These are phyloP conservation scores for Ormia ochracea DNA, from an alignment of 2,888 invertebrate species.

Conservation along the genomic window DNA sequence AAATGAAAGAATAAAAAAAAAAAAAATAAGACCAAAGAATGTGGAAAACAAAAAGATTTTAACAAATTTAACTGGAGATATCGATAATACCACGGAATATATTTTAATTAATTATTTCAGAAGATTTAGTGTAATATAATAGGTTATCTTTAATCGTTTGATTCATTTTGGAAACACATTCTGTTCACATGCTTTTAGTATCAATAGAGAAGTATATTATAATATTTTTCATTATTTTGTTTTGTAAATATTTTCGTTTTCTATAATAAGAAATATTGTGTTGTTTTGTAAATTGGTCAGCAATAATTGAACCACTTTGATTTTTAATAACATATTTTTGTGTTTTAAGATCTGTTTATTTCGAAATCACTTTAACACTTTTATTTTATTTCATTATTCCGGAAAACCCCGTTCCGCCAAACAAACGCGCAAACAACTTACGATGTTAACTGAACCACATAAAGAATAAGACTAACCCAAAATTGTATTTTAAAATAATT, in stretches of 20 bases:
- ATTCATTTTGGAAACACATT: not conserved
- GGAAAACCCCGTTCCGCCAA: not conserved
- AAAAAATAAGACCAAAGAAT: slow-evolving; percentile 19
- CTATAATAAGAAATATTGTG: slow-evolving; percentile 10
- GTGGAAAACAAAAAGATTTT: not conserved
- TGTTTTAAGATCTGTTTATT: not conserved
- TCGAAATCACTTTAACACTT: not conserved
- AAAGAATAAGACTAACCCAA: slow-evolving; percentile 49
- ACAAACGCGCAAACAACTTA: not conserved
- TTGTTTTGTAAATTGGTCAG: slow-evolving; percentile 5
- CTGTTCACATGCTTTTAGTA: not conserved
- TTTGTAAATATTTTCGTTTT: slow-evolving; percentile 40
- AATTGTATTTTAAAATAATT: slow-evolving; percentile 14
- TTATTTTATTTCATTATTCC: not conserved
- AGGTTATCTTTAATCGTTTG: not conserved
- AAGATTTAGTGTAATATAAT: not conserved
- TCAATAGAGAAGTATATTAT: not conserved
- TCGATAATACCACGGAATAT: not conserved
- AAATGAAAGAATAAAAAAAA: slow-evolving; percentile 16
- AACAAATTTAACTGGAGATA: not conserved
- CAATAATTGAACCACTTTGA: not conserved
- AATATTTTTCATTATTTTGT: slow-evolving; percentile 50
- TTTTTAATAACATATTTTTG: not conserved
- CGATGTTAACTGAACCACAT: slow-evolving; percentile 33
- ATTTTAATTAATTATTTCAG: not conserved